Evolutionary conservation across 2,113 vertebrate genomes (phyloP).

Genomic region (Columba livia): DNA sequence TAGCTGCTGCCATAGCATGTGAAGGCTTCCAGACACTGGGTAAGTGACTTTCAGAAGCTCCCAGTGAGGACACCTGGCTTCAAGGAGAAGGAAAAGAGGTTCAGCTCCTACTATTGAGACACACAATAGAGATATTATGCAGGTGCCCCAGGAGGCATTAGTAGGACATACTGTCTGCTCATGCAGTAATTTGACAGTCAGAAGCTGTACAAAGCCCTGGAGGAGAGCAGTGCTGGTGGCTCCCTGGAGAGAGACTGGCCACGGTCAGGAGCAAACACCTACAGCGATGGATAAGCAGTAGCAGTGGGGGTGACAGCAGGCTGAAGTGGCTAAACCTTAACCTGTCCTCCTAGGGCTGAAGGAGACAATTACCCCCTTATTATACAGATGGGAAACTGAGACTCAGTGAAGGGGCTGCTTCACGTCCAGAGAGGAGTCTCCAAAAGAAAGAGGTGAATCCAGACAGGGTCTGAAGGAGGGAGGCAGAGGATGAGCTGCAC

Average conservation of each 20-base stretch:
- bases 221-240: background rate
- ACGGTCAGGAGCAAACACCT: background rate
- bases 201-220: background rate
- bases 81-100: background rate
- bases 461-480: background rate
- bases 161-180: background rate
- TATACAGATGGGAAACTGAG: background rate
- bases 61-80: background rate
- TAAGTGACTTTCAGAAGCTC: background rate
- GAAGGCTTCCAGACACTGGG: background rate
- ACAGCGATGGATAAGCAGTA: fast-evolving
- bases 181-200: background rate
- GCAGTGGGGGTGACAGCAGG: too few species aligned
- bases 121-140: background rate
- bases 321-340: background rate
- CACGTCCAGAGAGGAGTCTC: background rate
- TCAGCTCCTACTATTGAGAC: background rate
- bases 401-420: background rate
- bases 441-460: background rate
- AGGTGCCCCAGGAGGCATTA: background rate
- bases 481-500: background rate
- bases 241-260: background rate
- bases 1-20: background rate
- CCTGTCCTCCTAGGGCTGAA: background rate
- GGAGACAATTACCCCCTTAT: background rate